Evolutionary conservation across 1,140 invertebrate species (phyloP).

Genomic region (Trinorchestia longiramus): DNA sequence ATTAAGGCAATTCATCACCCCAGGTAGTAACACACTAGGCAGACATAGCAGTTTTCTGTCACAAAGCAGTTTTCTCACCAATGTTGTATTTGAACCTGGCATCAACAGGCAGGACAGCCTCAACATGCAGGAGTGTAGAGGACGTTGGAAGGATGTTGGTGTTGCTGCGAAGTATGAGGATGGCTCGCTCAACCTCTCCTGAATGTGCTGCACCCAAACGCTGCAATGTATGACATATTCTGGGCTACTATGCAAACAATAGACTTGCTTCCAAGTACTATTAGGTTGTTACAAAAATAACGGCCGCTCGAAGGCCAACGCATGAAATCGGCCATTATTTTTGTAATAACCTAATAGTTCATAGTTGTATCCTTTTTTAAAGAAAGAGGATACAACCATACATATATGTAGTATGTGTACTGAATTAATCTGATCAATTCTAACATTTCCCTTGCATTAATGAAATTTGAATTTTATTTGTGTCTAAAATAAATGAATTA

Average conservation of each 20-base stretch:
- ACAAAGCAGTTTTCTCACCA: constrained; percentile 70
- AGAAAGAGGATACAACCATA: too few species aligned
- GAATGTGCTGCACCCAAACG: background rate
- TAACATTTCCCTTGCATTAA: too few species aligned
- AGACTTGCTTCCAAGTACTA: too few species aligned
- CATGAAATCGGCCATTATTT: too few species aligned
- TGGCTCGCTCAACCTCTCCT: background rate
- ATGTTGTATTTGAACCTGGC: constrained; percentile 82
- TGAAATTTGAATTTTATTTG: too few species aligned
- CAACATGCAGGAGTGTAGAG: constrained; percentile 79
- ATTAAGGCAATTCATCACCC: background rate
- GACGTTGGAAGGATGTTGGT: constrained; percentile 61
- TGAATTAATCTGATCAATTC: too few species aligned
- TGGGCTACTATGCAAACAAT: background rate
- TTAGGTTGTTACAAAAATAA: too few species aligned
- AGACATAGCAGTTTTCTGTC: background rate
- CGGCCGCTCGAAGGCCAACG: too few species aligned
- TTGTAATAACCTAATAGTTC: too few species aligned
- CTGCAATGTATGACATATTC: background rate
- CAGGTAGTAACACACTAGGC: background rate
- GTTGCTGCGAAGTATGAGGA: background rate
- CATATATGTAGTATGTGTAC: too few species aligned
- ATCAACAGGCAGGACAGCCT: constrained; percentile 82
- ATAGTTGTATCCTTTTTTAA: too few species aligned
- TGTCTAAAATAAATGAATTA: too few species aligned